Base-by-base conservation (phyloP, 2,888 invertebrate genomes). In the Uropetala carovei region DNA sequence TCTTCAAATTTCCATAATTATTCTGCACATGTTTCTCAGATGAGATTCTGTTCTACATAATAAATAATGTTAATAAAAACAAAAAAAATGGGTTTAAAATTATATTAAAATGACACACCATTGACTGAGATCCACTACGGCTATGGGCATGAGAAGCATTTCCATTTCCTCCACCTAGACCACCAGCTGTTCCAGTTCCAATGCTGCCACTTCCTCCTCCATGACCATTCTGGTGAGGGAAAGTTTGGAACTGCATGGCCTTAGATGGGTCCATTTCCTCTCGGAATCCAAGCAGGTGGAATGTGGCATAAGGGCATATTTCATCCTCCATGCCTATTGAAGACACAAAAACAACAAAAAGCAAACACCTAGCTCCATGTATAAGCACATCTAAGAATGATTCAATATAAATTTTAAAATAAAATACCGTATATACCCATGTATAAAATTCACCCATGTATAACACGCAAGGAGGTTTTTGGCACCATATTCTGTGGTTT, bases 261-360 rank as follows among this genome's bases (percentile, higher is more conserved):
- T 98, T 98, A 95, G 96, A 97, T 86, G 98, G 98, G 95, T 98
- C 98, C 98, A 98, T 98, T 96, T 98, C 98, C 95, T 98, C 98
- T 94, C 98, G 98, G 97, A 98, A 98, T 94, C 98, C 98, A 92
- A 98, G 97, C 94, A 98, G 96, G 95, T 99, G 99, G 97, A 99
- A 99, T 82, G 99, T 99, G 13, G 99, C 99, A 95, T 99, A 99
- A 83, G 99, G 99, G 95, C 99, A 99, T 95, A 99, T 99, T 95
- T 99, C 99, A 94, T 99, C 99, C 95, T 99, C 98, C 97, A 98
- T 98, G 95, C 98, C 98, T 98, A 96, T 93, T 95, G 94, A 93
- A 95, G 94, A 93, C 68, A 92, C 60, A 92, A 91, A 75, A 89
- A 89, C 60, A 43, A 64, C 64, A 89, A 89, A 89, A 89, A 83